Conservation (phyloP, 2,113 vertebrate species). For the Macrotus californicus region DNA sequence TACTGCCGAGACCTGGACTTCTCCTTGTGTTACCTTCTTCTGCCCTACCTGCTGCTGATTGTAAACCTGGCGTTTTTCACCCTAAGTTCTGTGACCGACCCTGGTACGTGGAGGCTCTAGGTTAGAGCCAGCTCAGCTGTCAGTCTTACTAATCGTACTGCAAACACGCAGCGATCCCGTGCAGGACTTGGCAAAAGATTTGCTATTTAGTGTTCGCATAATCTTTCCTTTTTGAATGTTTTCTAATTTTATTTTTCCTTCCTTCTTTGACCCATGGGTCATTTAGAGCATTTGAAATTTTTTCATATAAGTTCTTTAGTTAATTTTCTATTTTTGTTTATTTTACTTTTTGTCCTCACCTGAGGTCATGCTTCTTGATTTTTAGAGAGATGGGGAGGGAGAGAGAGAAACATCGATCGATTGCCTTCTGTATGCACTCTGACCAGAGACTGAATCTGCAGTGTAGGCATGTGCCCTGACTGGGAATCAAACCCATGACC, state of each 20-base stretch:
- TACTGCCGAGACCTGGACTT: conserved; percentile 91
- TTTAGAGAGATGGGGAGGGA: no score
- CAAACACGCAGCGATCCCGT: background rate
- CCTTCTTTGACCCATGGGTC: background rate
- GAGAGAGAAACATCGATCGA: no score
- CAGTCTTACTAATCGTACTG: background rate
- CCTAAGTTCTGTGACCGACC: conserved; percentile 86
- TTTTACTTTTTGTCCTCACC: no score
- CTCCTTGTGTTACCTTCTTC: conserved; percentile 76
- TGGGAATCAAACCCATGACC: no score
- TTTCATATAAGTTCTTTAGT: background rate
- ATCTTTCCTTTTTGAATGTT: background rate
- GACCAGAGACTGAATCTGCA: no score
- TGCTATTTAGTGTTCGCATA: fast-evolving
- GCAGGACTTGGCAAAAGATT: background rate
- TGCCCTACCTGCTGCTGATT: conserved; percentile 89
- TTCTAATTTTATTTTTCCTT: background rate
- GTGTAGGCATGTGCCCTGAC: no score
- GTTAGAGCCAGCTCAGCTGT: fast-evolving
- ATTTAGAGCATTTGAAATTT: background rate
- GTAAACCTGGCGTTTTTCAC: conserved; percentile 85
- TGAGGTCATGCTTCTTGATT: no score
- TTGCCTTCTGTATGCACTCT: no score
- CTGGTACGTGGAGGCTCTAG: conserved; percentile 80
- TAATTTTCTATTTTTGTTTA: background rate